These are phyloP conservation scores for Gobionotothen gibberifrons DNA, from an alignment of 2,797 vertebrate species.

Conservation along the genomic window DNA sequence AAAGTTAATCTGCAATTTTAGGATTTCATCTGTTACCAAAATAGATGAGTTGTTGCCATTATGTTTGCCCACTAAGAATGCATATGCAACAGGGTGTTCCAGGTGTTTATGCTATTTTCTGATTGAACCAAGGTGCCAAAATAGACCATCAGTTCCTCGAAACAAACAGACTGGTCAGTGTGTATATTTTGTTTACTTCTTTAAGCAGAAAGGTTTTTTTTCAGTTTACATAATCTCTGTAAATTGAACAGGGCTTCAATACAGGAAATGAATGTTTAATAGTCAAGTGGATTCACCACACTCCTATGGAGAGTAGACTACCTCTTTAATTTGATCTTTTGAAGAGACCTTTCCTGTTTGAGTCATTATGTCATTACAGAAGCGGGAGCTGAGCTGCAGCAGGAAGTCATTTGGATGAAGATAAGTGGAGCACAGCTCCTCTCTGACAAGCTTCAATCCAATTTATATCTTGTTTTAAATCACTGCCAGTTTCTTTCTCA, in stretches of 20 bases:
- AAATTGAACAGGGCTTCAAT: not conserved
- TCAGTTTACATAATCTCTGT: not conserved
- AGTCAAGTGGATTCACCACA: not conserved
- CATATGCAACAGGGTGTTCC: not conserved
- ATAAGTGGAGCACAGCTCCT: slow-evolving; percentile 15
- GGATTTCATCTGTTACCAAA: not conserved
- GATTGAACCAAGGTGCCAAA: not conserved
- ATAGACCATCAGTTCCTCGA: not conserved
- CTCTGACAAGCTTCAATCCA: slow-evolving; percentile 8
- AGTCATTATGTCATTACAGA: slow-evolving; percentile 12
- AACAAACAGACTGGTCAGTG: not conserved
- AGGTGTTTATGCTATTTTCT: not conserved
- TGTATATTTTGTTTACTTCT: not conserved
- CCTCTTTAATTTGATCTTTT: slow-evolving; percentile 8
- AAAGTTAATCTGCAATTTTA: not conserved
- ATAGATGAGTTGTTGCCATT: not conserved
- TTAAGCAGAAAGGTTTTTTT: not conserved
- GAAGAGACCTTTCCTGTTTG: not conserved
- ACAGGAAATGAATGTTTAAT: not conserved
- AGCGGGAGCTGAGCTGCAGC: slow-evolving; percentile 8
- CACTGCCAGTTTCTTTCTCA: not conserved
- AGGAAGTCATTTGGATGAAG: slow-evolving; percentile 18
- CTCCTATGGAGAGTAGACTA: not conserved
- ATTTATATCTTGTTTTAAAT: slow-evolving; percentile 24
- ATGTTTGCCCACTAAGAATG: not conserved